Evolutionary conservation across 2,888 invertebrate genomes (phyloP).

Genomic region (Scelioninae gen. 1): DNA sequence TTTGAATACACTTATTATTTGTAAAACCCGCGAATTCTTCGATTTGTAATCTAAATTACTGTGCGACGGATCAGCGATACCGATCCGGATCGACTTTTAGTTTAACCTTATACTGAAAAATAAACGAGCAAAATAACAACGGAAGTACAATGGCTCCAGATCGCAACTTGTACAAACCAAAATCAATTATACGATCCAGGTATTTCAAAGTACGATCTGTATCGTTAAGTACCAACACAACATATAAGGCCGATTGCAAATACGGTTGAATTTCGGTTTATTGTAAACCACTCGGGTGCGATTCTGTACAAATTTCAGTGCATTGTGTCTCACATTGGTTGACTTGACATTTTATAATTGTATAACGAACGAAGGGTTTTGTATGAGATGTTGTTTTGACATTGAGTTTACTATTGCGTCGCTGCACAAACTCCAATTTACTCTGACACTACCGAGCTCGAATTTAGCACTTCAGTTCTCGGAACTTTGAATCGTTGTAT

Average conservation of each 20-base stretch:
- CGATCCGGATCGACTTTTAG: conserved; percentile 3
- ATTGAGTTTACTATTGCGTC: not conserved
- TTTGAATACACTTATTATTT: conserved; percentile 28
- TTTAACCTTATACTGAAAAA: not conserved
- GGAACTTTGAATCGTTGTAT: not conserved
- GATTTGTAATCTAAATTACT: conserved; percentile 27
- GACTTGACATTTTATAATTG: not conserved
- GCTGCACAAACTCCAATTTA: not conserved
- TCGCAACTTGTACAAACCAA: no score
- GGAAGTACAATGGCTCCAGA: no score
- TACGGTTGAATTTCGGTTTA: no score
- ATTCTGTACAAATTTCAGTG: conserved; percentile 10
- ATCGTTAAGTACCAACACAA: no score
- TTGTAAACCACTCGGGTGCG: no score
- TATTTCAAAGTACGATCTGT: no score
- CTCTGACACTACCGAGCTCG: not conserved
- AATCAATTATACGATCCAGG: no score
- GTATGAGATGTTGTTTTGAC: not conserved
- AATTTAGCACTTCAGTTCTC: not conserved
- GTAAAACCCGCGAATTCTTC: conserved; percentile 27
- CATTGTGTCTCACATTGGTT: conserved; percentile 15
- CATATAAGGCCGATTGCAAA: no score
- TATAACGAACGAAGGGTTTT: not conserved
- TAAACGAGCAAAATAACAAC: no score
- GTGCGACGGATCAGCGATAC: conserved; percentile 17